Evolutionary conservation across 2,888 invertebrate species (phyloP).

Genomic region (Melolontha melolontha): DNA sequence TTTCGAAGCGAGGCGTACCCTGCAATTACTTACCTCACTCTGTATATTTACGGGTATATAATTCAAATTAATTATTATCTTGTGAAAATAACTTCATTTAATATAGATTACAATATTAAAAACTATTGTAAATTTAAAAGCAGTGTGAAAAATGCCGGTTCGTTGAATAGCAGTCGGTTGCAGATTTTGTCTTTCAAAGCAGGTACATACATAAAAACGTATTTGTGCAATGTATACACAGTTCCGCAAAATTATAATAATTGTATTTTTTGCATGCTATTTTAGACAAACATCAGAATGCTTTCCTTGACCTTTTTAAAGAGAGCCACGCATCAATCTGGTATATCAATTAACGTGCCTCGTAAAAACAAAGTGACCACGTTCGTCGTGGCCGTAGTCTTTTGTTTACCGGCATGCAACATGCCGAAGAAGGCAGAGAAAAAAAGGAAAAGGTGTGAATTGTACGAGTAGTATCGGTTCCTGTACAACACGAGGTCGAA

Average conservation of each 20-base stretch:
- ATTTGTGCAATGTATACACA: neutral
- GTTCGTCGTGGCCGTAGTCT: constrained; percentile 30
- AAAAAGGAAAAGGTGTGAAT: constrained; percentile 37
- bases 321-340: constrained; percentile 23
- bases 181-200: too few species aligned
- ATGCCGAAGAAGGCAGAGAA: constrained; percentile 18
- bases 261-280: constrained; percentile 3
- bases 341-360: constrained; percentile 34
- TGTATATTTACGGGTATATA: too few species aligned
- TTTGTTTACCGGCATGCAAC: constrained; percentile 34
- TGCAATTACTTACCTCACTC: too few species aligned
- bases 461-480: constrained; percentile 31
- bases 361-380: constrained; percentile 28
- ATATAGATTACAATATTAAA: too few species aligned
- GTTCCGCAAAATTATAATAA: constrained; percentile 23
- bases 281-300: constrained; percentile 10
- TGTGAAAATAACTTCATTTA: too few species aligned
- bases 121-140: too few species aligned
- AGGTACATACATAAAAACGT: too few species aligned
- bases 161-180: too few species aligned
- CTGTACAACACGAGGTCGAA: constrained; percentile 33
- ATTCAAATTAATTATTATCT: too few species aligned
- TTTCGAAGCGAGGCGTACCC: too few species aligned
- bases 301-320: constrained; percentile 38
- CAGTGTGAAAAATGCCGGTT: too few species aligned